Base-by-base conservation (phyloP, 2,113 vertebrate genomes). In the Dicrurus megarhynchus region DNA sequence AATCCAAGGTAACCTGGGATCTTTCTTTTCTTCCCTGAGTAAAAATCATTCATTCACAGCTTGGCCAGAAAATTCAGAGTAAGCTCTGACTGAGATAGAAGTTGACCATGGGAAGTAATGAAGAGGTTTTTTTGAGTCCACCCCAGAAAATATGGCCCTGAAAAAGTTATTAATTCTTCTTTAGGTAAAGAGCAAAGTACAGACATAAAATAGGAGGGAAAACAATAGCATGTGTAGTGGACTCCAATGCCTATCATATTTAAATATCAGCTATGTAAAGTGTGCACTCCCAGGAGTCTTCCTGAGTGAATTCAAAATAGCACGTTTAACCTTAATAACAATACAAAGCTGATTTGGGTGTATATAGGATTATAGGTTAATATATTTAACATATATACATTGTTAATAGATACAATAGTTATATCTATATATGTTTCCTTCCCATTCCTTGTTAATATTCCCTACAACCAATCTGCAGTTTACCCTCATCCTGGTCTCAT, bases 401-500 rank as follows among this genome's bases (percentile, higher is more conserved):
- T 44, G 26, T 59, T 68, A 85, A 59, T 35, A 52, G 27, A 52
- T 28, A 10, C 7, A 19, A 4, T 44, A 27, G 28, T 13, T 44
- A 22, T 26, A 35, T 56, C 28, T 56, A 23, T 19, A 7, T 30
- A 26, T 35, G 7, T 69, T 86, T 81, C 28, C 32, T 83, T 75
- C 35, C 27, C 9, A 2, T 61, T 50, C 30, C 33, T 27, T 33
- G 10, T 49, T 69, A 63, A 33, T 26, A 32, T 55, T 67, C 6
- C 8, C 4, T 82, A 5, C 41, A 39, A 35, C 37, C 49, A 46
- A n/a, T 28, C 30, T 52, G 56, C 14, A 30, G 73, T n/a, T 78
- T 41, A 10, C n/a, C n/a, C 24, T 87, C 6, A 46, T 28, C 27
- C 35, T 0, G 0, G 1, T 68, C 21, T 70, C 17, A 39, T 78